Base-by-base conservation (phyloP, 2,113 vertebrate species). In the Rhinichthys klamathensis region DNA sequence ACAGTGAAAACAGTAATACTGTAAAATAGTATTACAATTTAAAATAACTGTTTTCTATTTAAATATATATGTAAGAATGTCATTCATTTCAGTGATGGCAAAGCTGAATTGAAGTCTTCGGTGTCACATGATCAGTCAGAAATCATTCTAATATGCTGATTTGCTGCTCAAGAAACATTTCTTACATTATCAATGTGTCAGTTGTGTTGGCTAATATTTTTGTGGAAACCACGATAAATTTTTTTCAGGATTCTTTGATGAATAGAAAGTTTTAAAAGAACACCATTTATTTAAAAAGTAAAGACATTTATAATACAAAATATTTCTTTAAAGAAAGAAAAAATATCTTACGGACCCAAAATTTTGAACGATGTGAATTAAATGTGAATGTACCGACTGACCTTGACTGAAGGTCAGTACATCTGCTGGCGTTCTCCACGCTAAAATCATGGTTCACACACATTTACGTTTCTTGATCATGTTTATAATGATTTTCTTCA, bases 401-500 rank as follows among this genome's bases (percentile, higher is more conserved):
- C 18, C 56, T 41, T 70, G n/a, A 41, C 13, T 30, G 21, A 77
- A 51, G 25, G 69, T 84, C 74, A 78, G 41, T 63, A 16, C 32
- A 54, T 58, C 18, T 16, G 30, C 38, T 51, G 8, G 25, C 49
- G 6, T 72, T 51, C 38, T 27, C 51, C 49, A 70, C n/a, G 54
- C 18, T 30, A 25, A 61, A 79, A 44, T 70, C 49, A 63, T 23
- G 12, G 23, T 80, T 51, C 38, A 73, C 78, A 63, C 46, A 86
- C 44, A 72, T 15, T 79, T 60, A 84, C 84, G 27, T 67, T 72
- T 73, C 75, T 86, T 86, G 73, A 89, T 74, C 83, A 85, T 25
- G 78, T 84, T 91, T 90, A 90, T 90, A 88, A 87, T 70, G 3
- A 75, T 76, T 69, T 83, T 73, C 30, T 13, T 74, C 67, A 88